A percentile compares a stretch with the other conserved stretches of the same genome.
These are phyloP conservation scores for Calyptommatus sinebrachiatus DNA, from an alignment of 2,113 vertebrate genomes.

Conservation along the genomic window DNA sequence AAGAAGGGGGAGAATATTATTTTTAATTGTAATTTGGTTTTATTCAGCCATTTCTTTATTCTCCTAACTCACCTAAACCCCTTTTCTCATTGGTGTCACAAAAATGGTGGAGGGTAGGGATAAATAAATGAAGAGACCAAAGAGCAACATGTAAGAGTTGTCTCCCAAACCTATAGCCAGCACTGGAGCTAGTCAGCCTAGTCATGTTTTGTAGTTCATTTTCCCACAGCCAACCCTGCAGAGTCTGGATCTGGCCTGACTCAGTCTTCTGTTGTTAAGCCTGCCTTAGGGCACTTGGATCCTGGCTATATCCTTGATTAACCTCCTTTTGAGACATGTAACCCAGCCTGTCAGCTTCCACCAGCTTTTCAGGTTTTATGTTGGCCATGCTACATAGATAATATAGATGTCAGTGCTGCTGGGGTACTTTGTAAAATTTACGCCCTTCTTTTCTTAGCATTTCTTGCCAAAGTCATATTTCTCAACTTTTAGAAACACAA, in stretches of 20 bases:
- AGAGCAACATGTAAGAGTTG: neutral
- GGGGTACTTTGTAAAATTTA: neutral
- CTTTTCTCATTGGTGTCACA: neutral
- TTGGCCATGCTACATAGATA: neutral
- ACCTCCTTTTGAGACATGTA: constrained; percentile 34
- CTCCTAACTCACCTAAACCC: constrained; percentile 4
- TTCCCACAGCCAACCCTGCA: constrained; percentile 14
- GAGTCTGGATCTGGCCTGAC: constrained; percentile 17
- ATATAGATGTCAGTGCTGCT: neutral
- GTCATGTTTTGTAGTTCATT: neutral
- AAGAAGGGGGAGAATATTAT: neutral
- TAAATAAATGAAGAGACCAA: neutral
- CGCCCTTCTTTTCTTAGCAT: neutral
- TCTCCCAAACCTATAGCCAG: neutral
- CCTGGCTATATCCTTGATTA: constrained; percentile 26
- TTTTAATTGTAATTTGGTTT: neutral
- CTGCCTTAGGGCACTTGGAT: constrained; percentile 1
- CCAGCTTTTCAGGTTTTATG: constrained; percentile 7
- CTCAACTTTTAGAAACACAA: neutral
- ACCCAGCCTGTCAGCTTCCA: constrained; percentile 17
- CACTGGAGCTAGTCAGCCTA: neutral
- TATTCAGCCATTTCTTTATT: neutral
- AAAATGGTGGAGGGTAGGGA: neutral
- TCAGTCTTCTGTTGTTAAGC: constrained; percentile 29
- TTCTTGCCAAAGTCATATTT: neutral